Conservation (phyloP, 2,797 vertebrate genomes). For the Dendrocincla tyrannina region DNA sequence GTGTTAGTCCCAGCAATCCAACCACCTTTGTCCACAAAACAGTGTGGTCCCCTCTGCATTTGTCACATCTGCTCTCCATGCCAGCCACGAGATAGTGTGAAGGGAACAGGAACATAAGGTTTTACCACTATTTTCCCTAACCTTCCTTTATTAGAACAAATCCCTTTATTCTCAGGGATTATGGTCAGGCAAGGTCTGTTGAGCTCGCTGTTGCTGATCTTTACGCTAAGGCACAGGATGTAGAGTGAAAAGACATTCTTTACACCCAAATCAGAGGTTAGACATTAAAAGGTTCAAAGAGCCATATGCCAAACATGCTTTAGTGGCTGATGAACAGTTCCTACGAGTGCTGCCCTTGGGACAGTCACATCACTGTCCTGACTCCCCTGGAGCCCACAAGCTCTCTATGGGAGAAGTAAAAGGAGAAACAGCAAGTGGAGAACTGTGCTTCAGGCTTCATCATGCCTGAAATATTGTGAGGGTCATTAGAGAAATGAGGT, state of each 20-base stretch:
- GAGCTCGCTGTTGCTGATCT: neutral
- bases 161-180: neutral
- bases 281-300: neutral
- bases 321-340: neutral
- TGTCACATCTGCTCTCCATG: neutral
- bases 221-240: neutral
- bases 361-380: neutral
- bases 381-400: neutral
- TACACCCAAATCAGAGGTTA: neutral
- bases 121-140: neutral
- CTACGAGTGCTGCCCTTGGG: neutral
- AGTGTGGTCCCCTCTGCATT: neutral
- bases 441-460: neutral
- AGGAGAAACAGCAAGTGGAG: neutral
- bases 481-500: neutral
- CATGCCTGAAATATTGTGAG: neutral
- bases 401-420: neutral
- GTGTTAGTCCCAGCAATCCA: neutral
- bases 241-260: neutral
- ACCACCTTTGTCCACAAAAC: neutral
- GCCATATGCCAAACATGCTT: neutral
- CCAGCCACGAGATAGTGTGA: neutral
- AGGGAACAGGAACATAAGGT: neutral
- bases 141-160: neutral
- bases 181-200: neutral